These are phyloP conservation scores for Listronotus bonariensis DNA, from an alignment of 1,140 invertebrate genomes.

Conservation along the genomic window DNA sequence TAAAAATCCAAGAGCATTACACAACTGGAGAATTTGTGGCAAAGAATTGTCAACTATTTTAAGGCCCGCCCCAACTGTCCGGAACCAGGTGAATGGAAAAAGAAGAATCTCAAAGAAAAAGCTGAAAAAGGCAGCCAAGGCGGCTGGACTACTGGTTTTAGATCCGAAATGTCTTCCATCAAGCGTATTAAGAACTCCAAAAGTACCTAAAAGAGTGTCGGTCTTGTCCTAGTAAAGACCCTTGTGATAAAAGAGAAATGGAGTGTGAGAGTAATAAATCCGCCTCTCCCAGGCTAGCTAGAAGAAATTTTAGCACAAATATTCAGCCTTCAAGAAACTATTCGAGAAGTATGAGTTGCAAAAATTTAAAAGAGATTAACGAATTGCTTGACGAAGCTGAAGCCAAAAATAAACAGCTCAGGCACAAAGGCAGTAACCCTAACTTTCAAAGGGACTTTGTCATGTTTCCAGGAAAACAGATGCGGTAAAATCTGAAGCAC, in stretches of 20 bases:
- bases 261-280: background rate
- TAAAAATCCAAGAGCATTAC: constrained; percentile 13
- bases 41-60: constrained; percentile 45
- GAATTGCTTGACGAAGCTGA: constrained; percentile 32
- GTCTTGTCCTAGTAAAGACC: constrained; percentile 9
- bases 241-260: background rate
- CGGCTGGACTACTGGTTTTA: constrained; percentile 41
- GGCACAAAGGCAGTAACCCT: background rate
- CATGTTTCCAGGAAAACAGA: constrained; percentile 6
- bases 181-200: background rate
- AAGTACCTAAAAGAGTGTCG: constrained; percentile 19
- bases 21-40: constrained; percentile 34
- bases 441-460: background rate
- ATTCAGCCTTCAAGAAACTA: constrained; percentile 4
- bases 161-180: constrained; percentile 38
- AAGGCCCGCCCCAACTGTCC: constrained; percentile 48
- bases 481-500: constrained; percentile 1
- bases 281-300: background rate
- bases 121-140: constrained; percentile 44
- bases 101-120: constrained; percentile 36
- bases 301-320: constrained; percentile 14
- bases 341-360: constrained; percentile 15
- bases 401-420: constrained; percentile 5
- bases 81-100: constrained; percentile 45
- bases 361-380: constrained; percentile 32